Evolutionary conservation across 2,113 vertebrate genomes (phyloP), one percentile per base, ranked within the genome.

Genomic region (Sebastes fasciatus): DNA sequence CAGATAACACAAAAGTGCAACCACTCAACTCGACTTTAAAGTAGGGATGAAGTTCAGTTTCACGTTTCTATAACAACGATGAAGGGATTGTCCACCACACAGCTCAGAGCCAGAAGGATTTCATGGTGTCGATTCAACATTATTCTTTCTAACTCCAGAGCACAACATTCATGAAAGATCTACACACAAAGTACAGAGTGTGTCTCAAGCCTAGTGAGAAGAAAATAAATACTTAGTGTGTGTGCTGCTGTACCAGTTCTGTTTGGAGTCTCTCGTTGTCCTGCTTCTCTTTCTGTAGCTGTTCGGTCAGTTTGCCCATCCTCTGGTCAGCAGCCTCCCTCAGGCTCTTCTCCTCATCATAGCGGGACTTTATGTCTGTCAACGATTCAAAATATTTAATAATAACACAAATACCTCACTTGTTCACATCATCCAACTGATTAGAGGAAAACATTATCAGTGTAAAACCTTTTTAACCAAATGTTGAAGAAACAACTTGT

Each of bases 261-360:
- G 97, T 97, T 85, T 97, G 96, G 43, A 99, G 94, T 80, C 96
- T 94, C 78, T 97, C 97, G 16, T 96, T 96, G 49, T 95, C 82
- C 90, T 90, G 91, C 83, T 94, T 96, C 80, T 96, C 96, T 84
- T 88, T 96, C 91, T 96, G 96, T 74, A 99, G 94, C 40, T 98
- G 96, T 85, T 97, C 96, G 4, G 89, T 95, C 84, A 99, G 51
- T 75, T 92, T 94, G 13, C 85, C 74, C 63, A 96, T 63, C 79
- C 96, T 97, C 86, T 97, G 97, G 85, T 99, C 97, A 5, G 96
- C 95, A 69, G 95, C 93, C 88, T 98, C 96, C 83, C 96, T 95
- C 43, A 97, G 94, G 88, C 98, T 96, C 89, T 92, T 97, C 93
- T 98, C 98, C 93, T 99, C 98, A 93, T 99, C 98, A 57, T 97